Evolutionary conservation across 2,113 vertebrate genomes (phyloP).

Genomic region (Motacilla tschutschensis): DNA sequence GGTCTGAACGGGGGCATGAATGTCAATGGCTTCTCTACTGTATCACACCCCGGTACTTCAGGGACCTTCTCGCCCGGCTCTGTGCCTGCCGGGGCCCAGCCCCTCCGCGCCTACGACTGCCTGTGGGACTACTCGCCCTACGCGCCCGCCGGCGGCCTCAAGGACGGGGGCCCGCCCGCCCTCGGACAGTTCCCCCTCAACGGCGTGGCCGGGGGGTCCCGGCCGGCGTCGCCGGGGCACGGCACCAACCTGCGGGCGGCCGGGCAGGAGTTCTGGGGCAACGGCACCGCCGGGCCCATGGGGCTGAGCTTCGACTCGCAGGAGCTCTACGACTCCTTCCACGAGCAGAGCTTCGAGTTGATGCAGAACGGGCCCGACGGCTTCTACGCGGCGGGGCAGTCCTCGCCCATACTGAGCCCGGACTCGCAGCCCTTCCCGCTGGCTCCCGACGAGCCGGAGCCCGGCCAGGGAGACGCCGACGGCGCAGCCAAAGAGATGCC

Average conservation of each 20-base stretch:
- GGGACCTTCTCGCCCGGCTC: constrained; percentile 81
- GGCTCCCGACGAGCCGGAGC: constrained; percentile 27
- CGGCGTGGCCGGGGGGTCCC: constrained; percentile 71
- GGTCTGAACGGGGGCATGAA: constrained; percentile 95
- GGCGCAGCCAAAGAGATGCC: constrained; percentile 62
- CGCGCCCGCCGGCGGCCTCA: constrained; percentile 76
- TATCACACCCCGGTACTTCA: constrained; percentile 86
- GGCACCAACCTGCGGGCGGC: constrained; percentile 72
- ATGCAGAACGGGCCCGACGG: constrained; percentile 67
- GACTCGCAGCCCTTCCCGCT: constrained; percentile 62
- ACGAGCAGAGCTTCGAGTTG: constrained; percentile 76
- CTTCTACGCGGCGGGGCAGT: constrained; percentile 69
- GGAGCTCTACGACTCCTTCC: constrained; percentile 82
- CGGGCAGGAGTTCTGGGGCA: constrained; percentile 85
- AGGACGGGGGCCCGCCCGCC: constrained; percentile 73
- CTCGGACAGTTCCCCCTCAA: constrained; percentile 88
- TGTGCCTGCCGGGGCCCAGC: constrained; percentile 81
- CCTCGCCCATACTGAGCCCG: constrained; percentile 69
- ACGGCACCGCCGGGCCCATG: constrained; percentile 77
- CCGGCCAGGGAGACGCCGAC: background rate
- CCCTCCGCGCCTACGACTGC: constrained; percentile 86
- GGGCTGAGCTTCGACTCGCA: constrained; percentile 76
- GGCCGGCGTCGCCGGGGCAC: constrained; percentile 66
- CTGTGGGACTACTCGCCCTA: constrained; percentile 89
- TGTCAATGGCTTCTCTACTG: constrained; percentile 96